Percentiles rank a stretch among this genome's conserved stretches.
Conservation (phyloP, 53 echinoderm and acorn worm genomes). For the Mesocentrotus franciscanus region DNA sequence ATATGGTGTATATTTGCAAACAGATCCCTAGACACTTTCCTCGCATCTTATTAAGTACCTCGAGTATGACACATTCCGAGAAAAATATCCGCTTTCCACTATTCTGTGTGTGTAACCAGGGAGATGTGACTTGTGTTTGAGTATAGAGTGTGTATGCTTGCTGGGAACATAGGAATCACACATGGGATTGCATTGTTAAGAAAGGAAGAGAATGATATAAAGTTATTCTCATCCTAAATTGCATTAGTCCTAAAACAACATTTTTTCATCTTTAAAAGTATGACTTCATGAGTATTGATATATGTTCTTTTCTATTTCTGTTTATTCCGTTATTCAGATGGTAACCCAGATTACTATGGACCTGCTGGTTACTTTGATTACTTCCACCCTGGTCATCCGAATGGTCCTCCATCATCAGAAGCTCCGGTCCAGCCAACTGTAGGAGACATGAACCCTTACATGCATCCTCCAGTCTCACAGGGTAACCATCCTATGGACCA, state of each 20-base stretch:
- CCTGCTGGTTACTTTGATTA: constrained; percentile 62
- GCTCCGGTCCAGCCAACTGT: constrained; percentile 59
- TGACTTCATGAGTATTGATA: background rate
- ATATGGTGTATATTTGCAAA: constrained; percentile 45
- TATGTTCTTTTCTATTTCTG: background rate
- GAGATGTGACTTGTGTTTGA: too few relatives aligned
- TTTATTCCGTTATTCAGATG: constrained; percentile 34
- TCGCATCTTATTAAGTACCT: constrained; percentile 21
- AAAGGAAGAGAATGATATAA: background rate
- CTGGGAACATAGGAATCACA: background rate
- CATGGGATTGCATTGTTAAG: background rate
- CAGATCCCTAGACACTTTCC: background rate
- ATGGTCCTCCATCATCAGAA: constrained; percentile 60
- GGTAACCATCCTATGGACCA: constrained; percentile 68
- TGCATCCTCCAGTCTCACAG: constrained; percentile 65
- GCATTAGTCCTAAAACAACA: background rate
- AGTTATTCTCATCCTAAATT: background rate
- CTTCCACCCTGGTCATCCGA: constrained; percentile 65
- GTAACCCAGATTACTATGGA: constrained; percentile 64
- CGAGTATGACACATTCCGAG: background rate
- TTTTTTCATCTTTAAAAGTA: background rate
- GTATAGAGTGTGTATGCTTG: background rate
- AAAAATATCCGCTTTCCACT: background rate
- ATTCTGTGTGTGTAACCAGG: background rate
- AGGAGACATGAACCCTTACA: constrained; percentile 54